Evolutionary conservation across 2,113 vertebrate genomes (phyloP).

Genomic region (Pelmatolapia mariae): DNA sequence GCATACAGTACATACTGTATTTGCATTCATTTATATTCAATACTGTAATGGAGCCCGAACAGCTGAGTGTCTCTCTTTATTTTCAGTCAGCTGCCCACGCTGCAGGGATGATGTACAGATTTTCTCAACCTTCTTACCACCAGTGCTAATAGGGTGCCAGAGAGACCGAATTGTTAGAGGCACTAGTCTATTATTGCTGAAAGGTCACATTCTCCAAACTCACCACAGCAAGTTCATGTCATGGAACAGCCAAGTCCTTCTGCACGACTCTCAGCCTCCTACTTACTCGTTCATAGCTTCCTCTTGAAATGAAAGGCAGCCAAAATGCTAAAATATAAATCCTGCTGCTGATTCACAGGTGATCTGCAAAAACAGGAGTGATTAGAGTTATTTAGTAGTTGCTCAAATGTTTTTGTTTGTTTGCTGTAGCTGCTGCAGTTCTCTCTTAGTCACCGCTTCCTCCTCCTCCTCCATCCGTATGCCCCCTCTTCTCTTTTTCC

Average conservation of each 20-base stretch:
- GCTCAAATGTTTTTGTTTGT: slow-evolving; percentile 36
- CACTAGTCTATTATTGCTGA: slow-evolving; percentile 12
- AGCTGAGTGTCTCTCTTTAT: slow-evolving; percentile 29
- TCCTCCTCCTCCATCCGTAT: slow-evolving; percentile 3
- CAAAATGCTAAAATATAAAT: not conserved
- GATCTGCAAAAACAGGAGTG: not conserved
- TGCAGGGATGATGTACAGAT: not conserved
- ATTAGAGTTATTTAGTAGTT: slow-evolving; percentile 7
- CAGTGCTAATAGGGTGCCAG: slow-evolving; percentile 2
- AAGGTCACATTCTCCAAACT: slow-evolving; percentile 35
- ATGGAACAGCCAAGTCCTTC: not conserved
- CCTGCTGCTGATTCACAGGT: not conserved
- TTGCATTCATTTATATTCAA: slow-evolving; percentile 38
- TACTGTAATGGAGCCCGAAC: not conserved
- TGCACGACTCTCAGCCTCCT: slow-evolving; percentile 1
- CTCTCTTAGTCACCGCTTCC: slow-evolving; percentile 19
- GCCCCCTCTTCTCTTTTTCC: slow-evolving; percentile 39
- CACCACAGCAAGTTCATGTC: slow-evolving; percentile 6
- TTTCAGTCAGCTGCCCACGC: slow-evolving; percentile 19
- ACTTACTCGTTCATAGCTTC: not conserved
- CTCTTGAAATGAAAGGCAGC: not conserved
- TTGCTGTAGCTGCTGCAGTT: slow-evolving; percentile 1
- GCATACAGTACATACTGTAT: slow-evolving; percentile 19
- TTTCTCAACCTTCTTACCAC: not conserved
- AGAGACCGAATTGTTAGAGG: slow-evolving; percentile 13